phyloP scores from a whole-genome alignment of 2,113 vertebrate species.

The Pseudorectes ferrugineus region DNA sequence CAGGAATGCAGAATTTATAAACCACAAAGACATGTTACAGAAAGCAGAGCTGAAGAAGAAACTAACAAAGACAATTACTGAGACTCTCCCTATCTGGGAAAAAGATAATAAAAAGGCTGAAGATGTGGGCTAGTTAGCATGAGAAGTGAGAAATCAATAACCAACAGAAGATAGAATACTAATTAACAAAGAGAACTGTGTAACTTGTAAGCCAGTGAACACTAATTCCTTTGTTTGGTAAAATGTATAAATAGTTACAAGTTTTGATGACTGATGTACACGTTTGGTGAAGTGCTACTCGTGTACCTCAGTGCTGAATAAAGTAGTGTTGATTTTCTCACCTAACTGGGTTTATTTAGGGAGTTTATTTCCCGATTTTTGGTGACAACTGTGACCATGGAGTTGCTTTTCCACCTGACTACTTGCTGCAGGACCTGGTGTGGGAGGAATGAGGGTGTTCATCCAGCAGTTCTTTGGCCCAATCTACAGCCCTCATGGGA shows the following conservation, averaged over 20 bases:
- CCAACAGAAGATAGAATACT: neutral
- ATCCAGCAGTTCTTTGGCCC: neutral
- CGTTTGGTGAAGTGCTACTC: rapidly evolving
- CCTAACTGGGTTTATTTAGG: neutral
- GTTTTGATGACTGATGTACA: neutral
- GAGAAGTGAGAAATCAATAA: neutral
- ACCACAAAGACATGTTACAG: neutral
- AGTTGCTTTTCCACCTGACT: neutral
- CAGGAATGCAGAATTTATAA: neutral
- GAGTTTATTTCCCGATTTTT: neutral
- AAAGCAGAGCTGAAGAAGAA: neutral
- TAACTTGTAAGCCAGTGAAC: neutral
- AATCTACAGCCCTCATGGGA: neutral
- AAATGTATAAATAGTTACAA: neutral
- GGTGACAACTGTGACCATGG: neutral
- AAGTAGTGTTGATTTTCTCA: neutral
- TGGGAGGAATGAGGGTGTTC: neutral
- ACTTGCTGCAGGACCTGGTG: neutral
- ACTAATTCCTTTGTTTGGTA: neutral
- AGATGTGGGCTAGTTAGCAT: neutral
- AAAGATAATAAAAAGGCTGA: neutral
- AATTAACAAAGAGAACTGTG: rapidly evolving
- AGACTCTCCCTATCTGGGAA: neutral
- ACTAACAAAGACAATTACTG: neutral
- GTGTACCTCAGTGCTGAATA: neutral